phyloP scores from a whole-genome alignment of 1,140 invertebrate species.

The Ctenoplectra terminalis region DNA sequence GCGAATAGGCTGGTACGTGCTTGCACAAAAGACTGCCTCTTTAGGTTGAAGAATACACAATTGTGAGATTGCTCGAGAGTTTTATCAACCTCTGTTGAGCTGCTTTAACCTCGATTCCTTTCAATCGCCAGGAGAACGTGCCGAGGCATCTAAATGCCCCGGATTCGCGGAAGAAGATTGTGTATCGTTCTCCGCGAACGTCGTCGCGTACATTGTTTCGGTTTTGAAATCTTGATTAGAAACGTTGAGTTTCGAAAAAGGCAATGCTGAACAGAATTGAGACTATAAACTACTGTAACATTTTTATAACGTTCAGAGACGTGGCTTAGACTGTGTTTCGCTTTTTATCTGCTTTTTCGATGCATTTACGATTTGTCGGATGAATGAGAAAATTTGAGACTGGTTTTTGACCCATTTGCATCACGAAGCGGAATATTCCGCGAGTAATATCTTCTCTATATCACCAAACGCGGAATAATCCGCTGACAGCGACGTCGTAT shows the following conservation, averaged over 20 bases:
- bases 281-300: neutral
- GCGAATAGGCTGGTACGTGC: no score
- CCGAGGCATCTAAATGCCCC: conserved; percentile 4
- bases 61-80: conserved; percentile 53
- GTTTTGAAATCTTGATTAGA: neutral
- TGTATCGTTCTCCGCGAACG: neutral
- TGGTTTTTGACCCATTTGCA: no score
- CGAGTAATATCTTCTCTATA: no score
- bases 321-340: neutral
- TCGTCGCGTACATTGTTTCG: neutral
- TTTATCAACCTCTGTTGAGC: conserved; percentile 35
- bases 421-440: no score
- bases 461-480: no score
- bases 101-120: conserved; percentile 63
- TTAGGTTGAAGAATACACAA: conserved; percentile 40
- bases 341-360: neutral
- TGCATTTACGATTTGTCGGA: neutral
- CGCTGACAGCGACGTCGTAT: no score
- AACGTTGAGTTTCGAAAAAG: neutral
- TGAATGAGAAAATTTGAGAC: no score
- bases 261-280: neutral
- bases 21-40: conserved; percentile 53
- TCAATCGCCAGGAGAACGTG: conserved; percentile 37
- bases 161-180: neutral
- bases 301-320: neutral